A percentile compares a stretch with the other conserved stretches of the same genome.
These are phyloP conservation scores for Cariama cristata DNA, from an alignment of 2,113 vertebrate genomes.

Conservation along the genomic window DNA sequence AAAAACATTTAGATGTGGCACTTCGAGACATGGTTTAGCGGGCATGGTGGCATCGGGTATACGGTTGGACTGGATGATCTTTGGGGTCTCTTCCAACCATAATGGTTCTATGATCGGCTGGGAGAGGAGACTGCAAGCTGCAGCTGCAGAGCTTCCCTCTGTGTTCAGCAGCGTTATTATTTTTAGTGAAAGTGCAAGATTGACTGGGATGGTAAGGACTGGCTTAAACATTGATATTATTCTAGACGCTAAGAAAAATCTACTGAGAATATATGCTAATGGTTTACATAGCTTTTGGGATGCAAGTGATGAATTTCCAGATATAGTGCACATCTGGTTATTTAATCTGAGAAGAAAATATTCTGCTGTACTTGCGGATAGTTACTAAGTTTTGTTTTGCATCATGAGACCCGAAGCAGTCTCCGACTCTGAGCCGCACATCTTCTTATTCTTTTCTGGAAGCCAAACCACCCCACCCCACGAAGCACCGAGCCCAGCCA, in stretches of 20 bases:
- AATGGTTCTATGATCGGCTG: background rate
- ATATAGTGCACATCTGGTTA: background rate
- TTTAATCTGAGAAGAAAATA: background rate
- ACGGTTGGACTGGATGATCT: too few relatives aligned
- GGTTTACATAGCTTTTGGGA: background rate
- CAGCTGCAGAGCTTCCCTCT: background rate
- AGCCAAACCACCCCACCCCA: rapidly evolving
- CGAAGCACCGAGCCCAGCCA: background rate
- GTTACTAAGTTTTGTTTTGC: background rate
- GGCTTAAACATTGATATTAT: background rate
- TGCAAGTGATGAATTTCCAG: background rate
- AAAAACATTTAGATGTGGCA: too few relatives aligned
- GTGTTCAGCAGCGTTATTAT: background rate
- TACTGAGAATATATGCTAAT: background rate
- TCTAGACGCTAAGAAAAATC: background rate
- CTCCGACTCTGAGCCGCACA: background rate
- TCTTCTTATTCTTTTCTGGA: background rate
- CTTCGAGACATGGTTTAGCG: too few relatives aligned
- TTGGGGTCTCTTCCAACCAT: too few relatives aligned
- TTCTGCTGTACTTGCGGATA: rapidly evolving
- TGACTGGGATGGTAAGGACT: background rate
- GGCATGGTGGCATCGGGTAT: too few relatives aligned
- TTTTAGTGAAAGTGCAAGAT: background rate
- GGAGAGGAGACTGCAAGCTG: background rate
- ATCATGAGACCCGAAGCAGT: background rate